Base-by-base conservation (phyloP, 2,888 invertebrate species). In the Tryphoninae sp. region DNA sequence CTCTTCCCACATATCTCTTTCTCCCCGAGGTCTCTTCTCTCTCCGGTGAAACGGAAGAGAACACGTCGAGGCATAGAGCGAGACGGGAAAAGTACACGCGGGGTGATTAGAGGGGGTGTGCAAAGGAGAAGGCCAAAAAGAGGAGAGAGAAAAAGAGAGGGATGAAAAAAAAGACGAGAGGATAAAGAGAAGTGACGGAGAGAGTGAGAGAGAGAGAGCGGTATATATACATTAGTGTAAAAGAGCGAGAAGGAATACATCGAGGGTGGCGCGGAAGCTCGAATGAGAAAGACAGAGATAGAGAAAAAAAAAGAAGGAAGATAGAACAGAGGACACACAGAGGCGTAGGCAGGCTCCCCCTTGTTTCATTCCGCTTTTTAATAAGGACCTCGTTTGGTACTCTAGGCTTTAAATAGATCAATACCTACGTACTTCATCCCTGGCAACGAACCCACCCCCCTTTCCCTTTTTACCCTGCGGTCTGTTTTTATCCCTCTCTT, bases 331-430 rank as follows among this genome's bases (percentile, higher is more conserved):
- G 68, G 82, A 82, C 82, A 68, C 59, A 76, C 78, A 83, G 83
- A 72, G 71, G 81, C 82, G 86, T 83, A 85, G 84, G 84, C 84
- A 83, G 85, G 81, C 86, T 86, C 88, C 90, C 88, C 91, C 90
- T 89, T 89, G 90, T 91, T 91, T 91, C 90, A 91, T 91, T 91
- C 91, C 89, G 90, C 91, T 92, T 92, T 92, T 92, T 92, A 91
- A 92, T 92, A 92, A 92, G 91, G 91, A 91, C 91, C 91, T 92
- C 92, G 91, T 92, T 92, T 92, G 92, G 91, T 92, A 90, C 91
- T 92, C 91, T 91, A 91, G 91, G 91, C 91, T 90, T 91, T 91
- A 91, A 91, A 92, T 91, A 91, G 91, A 92, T 91, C 91, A 91
- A 91, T 92, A 91, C 91, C 89, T 89, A 90, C 91, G 89, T 89